Base-by-base conservation (phyloP, 2,888 invertebrate species). In the Elegia similella region DNA sequence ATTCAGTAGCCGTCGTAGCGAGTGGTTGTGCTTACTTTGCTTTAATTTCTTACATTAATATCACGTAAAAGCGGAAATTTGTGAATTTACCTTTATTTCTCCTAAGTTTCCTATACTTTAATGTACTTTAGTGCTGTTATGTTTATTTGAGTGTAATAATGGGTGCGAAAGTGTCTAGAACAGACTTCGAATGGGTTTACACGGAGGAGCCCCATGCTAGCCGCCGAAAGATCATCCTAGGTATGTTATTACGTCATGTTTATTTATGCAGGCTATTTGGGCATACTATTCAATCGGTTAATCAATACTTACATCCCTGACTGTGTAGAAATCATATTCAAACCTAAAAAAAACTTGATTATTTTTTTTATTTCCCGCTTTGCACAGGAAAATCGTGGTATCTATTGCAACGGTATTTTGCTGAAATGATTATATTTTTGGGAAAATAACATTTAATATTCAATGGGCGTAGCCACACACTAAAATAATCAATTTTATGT, bases 121-220 rank as follows among this genome's bases (percentile, higher is more conserved):
- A 30, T 47, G 6, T 6, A 32, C 32, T 15, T 15, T 50, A 12
- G 38, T 17, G 10, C 38, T 48, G 34, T 59, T 34, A 57, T 57
- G 57, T 17, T 6, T 50, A 43, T 58, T 58, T 56, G 2, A 46
- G 67, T 59, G 2, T 57, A 65, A 90, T 77, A 71, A 99, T 99
- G 99, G 99, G 99, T 61, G 97, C 98, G 69, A 95, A 94, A 76
- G 98, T 98, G 48, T 97, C 99, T 17, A 94, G 98, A 74, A 95
- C 94, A 0, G 99, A 99, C 91, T 99, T 98, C 80, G 98, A 99
- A 83, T 99, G 99, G 99, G 94, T 95, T 43, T 98, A 98, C 74
- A 98, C 97, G 0, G 99, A 99, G 78, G 99, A 99, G 82, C 99
- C 99, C 8, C 99, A 99, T 85, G 98, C 98, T 6, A 95, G 96